These are phyloP conservation scores for Zaprionus kolodkinae DNA, from an alignment of 1,140 invertebrate species.

Conservation along the genomic window DNA sequence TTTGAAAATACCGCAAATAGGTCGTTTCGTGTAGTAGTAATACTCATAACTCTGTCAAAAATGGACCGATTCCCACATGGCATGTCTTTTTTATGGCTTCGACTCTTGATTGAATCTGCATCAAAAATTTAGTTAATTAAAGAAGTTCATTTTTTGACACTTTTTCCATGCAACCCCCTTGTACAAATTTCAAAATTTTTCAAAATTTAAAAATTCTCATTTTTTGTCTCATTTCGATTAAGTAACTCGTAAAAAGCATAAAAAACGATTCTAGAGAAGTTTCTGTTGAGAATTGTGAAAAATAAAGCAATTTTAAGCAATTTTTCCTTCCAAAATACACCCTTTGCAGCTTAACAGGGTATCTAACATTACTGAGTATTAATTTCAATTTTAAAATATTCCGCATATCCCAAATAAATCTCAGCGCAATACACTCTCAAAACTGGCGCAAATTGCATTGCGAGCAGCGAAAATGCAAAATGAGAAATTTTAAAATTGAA, in stretches of 20 bases:
- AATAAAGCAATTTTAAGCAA: not conserved
- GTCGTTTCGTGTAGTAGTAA: too few relatives aligned
- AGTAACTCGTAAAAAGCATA: not conserved
- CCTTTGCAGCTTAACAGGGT: not conserved
- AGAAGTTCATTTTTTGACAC: too few relatives aligned
- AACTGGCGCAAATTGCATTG: conserved; percentile 24
- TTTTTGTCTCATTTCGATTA: not conserved
- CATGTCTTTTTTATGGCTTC: too few relatives aligned
- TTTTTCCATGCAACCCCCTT: too few relatives aligned
- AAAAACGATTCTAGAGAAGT: not conserved
- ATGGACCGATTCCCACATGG: too few relatives aligned
- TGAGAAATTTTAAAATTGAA: conserved; percentile 12
- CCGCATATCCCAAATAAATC: not conserved
- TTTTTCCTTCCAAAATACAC: not conserved
- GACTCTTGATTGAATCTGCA: too few relatives aligned
- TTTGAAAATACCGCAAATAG: too few relatives aligned
- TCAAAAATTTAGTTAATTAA: too few relatives aligned
- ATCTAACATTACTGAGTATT: not conserved
- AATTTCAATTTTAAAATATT: not conserved
- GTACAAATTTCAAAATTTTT: too few relatives aligned
- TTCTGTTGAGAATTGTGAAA: not conserved
- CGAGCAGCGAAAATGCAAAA: conserved; percentile 17
- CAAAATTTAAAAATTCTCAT: not conserved
- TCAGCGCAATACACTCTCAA: not conserved
- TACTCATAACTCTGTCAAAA: too few relatives aligned